Base-by-base conservation (phyloP, 1,140 invertebrate genomes). In the Platorchestia sp. region DNA sequence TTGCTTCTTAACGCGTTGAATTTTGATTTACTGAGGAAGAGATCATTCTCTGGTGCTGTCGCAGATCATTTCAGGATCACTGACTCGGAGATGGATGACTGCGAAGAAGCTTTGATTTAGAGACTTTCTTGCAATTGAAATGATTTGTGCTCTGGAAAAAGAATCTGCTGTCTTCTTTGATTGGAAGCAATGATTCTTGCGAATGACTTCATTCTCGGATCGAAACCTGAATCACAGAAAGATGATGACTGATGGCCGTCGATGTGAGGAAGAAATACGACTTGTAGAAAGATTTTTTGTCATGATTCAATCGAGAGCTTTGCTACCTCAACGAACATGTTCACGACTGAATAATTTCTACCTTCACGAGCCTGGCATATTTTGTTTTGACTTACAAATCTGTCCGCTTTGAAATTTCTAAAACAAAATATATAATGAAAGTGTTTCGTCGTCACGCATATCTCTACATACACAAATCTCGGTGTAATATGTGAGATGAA, bases 31-130 rank as follows among this genome's bases (percentile, higher is more conserved):
- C 10, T 42, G 87, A 89, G 87, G 87, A 89, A 89, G 43, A 42
- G 41, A 89, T 89, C 87, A 89, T 89, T 42, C 87, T 42, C 5
- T 41, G 41, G 87, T 41, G 43, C 87, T 89, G 87, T 89, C 87
- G 87, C 87, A 89, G 87, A 89, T 89, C 87, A 89, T 89, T 89
- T 89, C 87, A 89, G 87, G 87, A 89, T 89, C 87, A 89, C 87
- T 89, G 87, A 89, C 87, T 89, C 87, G 87, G 27, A 41, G 87
- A 89, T 89, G n/a, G 87, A 89, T 89, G 87, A 44, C 87, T 89
- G 3, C 43, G 87, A 89, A 93, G 91, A 93, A 93, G 45, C 91
- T 93, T 47, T 93, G 91, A 93, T 93, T 93, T 93, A 93, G 91
- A 45, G 45, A 93, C 44, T 44, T 93, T 93, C 40, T 93, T 47